Base-by-base conservation (phyloP, 1,140 invertebrate species). In the Micrasema minimum region DNA sequence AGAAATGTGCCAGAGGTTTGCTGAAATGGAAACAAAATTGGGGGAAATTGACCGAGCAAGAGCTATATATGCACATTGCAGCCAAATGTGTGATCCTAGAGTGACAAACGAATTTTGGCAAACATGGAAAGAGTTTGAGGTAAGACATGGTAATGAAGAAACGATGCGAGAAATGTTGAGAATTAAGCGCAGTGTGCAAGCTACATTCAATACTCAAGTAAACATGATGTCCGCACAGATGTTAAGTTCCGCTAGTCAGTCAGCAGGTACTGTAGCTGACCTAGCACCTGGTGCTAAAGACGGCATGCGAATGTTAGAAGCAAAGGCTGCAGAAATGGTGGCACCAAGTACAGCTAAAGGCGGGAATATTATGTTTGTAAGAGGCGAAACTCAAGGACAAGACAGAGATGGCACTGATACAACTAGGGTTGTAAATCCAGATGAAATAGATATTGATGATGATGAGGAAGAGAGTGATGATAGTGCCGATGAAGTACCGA, bases 51-150 rank as follows among this genome's bases (percentile, higher is more conserved):
- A 99, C 81, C 86, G 98, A 75, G 97, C 97, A 0, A 85, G 98
- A 76, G 96, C 96, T 0, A 96, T 99, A 78, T 99, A 99, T 82
- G 92, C 93, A 0, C 97, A 99, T 83, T 99, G 96, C 79, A 97
- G 96, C 77, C 97, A 99, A 88, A 98, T 99, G 77, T 99, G 97
- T 85, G 98, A 99, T 88, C 98, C 98, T 5, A 89, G 97, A 77
- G 93, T 96, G 1, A 96, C 97, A 7, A 88, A 89, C 4, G 90
- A 93, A 37, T 99, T 99, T 80, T 99, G 98, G 98, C 92, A 96
- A 80, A 94, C 94, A 6, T 99, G 98, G 98, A 99, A 98, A 85
- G 96, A 99, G 77, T 99, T 99, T 87, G 98, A 99, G 88, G 94
- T 98, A 38, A 90, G 94, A 51, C 97, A 99, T 85, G 98, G 98